Evolutionary conservation across 30 jellyfish, hydroid and myxozoan species (phyloP).

Genomic region (Turritopsis dohrnii): DNA sequence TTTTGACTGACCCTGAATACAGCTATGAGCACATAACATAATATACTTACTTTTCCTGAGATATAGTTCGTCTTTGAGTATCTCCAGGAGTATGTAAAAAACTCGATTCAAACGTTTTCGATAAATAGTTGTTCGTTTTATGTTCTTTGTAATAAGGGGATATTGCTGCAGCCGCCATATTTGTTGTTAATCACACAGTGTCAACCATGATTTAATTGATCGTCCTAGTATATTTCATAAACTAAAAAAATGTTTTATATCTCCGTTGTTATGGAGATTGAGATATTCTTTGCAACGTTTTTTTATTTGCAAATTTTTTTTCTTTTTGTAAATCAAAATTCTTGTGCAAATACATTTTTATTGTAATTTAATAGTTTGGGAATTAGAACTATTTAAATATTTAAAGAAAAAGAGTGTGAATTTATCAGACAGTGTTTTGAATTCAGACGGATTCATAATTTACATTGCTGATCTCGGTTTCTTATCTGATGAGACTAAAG

Average conservation of each 20-base stretch:
- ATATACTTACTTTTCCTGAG: conserved; percentile 44
- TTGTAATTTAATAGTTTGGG: background rate
- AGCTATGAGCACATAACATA: background rate
- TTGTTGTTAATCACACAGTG: background rate
- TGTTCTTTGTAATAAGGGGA: conserved; percentile 42
- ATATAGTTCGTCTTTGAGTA: conserved; percentile 34
- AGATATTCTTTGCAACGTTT: background rate
- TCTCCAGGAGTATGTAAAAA: conserved; percentile 56
- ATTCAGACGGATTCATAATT: too few relatives aligned
- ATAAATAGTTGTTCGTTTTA: conserved; percentile 44
- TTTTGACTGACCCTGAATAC: background rate
- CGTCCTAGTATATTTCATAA: background rate
- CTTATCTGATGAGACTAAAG: too few relatives aligned
- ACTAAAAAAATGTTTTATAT: background rate
- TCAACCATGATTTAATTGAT: background rate
- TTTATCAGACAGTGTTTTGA: background rate
- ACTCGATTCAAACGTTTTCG: conserved; percentile 54
- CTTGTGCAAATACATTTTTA: background rate
- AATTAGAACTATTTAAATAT: background rate
- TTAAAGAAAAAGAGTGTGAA: background rate
- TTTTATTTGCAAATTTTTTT: too few relatives aligned
- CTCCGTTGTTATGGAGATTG: background rate
- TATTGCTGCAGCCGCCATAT: background rate
- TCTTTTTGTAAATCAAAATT: background rate
- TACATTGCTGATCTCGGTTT: too few relatives aligned